Percentiles rank a stretch among this genome's conserved stretches.
These are phyloP conservation scores for Pipistrellus pipistrellus DNA, from an alignment of 2,797 vertebrate species.

Conservation along the genomic window DNA sequence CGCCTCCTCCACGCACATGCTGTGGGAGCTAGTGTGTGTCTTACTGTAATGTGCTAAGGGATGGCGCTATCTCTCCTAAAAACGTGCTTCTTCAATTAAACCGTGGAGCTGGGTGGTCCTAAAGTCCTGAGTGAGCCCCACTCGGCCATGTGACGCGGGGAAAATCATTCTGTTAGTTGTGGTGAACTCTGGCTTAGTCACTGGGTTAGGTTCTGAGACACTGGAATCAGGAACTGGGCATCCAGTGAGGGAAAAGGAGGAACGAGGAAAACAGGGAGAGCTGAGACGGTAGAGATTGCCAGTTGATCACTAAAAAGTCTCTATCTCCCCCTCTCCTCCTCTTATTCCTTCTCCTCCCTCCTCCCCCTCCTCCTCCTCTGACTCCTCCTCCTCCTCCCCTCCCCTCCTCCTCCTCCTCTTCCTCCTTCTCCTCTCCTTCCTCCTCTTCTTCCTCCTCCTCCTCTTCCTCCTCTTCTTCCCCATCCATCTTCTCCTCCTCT, in stretches of 20 bases:
- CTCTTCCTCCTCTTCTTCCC: too few relatives aligned
- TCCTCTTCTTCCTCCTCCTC: too few relatives aligned
- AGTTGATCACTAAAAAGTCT: too few relatives aligned
- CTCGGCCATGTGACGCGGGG: background rate
- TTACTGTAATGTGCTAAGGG: background rate
- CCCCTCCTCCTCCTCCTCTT: background rate
- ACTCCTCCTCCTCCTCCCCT: background rate
- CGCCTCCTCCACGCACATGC: background rate
- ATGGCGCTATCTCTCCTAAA: background rate
- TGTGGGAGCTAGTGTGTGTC: too few relatives aligned
- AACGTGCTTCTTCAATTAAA: background rate
- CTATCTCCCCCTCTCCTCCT: too few relatives aligned
- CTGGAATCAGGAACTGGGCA: too few relatives aligned
- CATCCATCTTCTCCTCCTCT: background rate
- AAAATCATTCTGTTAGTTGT: background rate
- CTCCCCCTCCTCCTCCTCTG: background rate
- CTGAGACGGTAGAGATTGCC: too few relatives aligned
- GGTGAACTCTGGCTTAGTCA: background rate
- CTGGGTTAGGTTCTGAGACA: too few relatives aligned
- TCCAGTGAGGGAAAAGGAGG: too few relatives aligned
- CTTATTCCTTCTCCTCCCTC: background rate
- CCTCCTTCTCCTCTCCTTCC: too few relatives aligned
- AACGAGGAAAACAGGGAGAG: too few relatives aligned
- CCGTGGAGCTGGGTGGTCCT: background rate
- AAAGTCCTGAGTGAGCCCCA: background rate